These are phyloP conservation scores for Malurus splendens DNA, from an alignment of 2,797 vertebrate genomes.

Conservation along the genomic window DNA sequence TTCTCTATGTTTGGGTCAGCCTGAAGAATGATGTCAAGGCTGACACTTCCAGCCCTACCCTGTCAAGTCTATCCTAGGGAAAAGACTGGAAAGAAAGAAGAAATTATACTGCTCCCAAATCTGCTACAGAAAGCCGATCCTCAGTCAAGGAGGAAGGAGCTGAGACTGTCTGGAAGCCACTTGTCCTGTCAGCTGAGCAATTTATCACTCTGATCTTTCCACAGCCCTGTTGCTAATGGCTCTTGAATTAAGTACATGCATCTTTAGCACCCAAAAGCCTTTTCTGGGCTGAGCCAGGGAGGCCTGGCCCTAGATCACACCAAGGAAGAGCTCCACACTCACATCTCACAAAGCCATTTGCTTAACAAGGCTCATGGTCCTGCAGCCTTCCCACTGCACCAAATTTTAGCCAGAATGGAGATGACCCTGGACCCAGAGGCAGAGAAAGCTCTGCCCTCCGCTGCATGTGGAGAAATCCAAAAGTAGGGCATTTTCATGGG, in stretches of 20 bases:
- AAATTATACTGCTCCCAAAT: background rate
- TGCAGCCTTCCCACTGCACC: background rate
- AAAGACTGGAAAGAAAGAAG: background rate
- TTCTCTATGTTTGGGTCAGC: background rate
- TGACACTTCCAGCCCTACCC: background rate
- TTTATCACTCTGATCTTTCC: background rate
- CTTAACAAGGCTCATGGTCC: background rate
- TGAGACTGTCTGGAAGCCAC: background rate
- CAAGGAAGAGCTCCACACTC: background rate
- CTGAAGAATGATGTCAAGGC: background rate
- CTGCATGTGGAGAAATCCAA: background rate
- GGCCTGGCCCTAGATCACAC: background rate
- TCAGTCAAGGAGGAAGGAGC: background rate
- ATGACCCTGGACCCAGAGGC: background rate
- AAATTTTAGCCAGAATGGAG: background rate
- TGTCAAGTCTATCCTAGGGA: background rate
- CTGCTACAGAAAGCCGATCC: background rate
- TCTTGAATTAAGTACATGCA: background rate
- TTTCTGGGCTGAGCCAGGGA: background rate
- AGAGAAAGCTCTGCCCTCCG: background rate
- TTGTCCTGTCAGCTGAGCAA: background rate
- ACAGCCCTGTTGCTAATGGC: background rate
- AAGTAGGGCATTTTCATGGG: rapidly evolving
- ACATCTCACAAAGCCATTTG: background rate
- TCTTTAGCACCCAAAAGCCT: background rate